Percentiles rank a stretch among this genome's conserved stretches.
Evolutionary conservation across 2,888 invertebrate species (phyloP).

Genomic region (Perdita meconis): DNA sequence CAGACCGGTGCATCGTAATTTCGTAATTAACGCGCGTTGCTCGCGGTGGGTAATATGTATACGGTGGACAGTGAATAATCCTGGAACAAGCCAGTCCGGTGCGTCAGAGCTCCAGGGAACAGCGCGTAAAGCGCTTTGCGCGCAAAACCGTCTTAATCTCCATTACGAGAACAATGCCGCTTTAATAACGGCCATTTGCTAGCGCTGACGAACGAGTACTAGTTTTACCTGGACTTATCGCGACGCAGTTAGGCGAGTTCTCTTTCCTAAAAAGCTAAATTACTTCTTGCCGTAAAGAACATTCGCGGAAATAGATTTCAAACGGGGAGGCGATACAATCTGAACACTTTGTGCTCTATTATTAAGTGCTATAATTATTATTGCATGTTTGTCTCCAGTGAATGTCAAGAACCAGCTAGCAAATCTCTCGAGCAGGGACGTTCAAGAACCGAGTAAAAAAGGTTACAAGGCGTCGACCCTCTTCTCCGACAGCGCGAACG

Average conservation of each 20-base stretch:
- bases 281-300: no score
- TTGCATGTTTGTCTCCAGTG: constrained; percentile 42
- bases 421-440: constrained; percentile 40
- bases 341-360: no score
- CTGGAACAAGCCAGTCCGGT: constrained; percentile 41
- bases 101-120: constrained; percentile 12
- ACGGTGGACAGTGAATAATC: constrained; percentile 55
- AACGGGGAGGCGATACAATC: no score
- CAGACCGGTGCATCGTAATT: constrained; percentile 20
- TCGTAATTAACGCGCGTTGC: constrained; percentile 12
- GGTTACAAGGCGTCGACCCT: constrained; percentile 51
- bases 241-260: no score
- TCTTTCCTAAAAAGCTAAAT: no score
- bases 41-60: constrained; percentile 21
- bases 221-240: constrained; percentile 7
- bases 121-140: constrained; percentile 43
- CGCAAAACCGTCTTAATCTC: constrained; percentile 57
- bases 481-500: constrained; percentile 16
- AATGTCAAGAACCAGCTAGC: constrained; percentile 58
- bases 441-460: constrained; percentile 68
- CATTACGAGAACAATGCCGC: constrained; percentile 58
- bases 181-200: constrained; percentile 57
- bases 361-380: not conserved
- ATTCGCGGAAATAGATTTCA: no score
- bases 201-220: constrained; percentile 39